A percentile compares a stretch with the other conserved stretches of the same genome.
Conservation (phyloP, 2,113 vertebrate genomes). For the Cololabis saira region DNA sequence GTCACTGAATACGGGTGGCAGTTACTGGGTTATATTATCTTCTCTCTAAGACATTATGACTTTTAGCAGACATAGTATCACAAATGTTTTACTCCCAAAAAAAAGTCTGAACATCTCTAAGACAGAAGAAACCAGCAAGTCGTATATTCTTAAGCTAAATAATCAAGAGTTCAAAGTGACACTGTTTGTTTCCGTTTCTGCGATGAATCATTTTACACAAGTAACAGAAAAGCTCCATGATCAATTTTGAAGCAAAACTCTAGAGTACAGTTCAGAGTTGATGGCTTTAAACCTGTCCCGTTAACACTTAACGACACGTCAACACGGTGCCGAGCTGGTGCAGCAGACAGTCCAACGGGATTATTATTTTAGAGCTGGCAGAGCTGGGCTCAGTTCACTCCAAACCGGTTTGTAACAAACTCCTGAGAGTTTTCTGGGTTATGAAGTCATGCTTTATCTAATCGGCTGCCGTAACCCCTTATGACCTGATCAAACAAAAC, state of each 20-base stretch:
- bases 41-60: neutral
- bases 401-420: no score
- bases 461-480: no score
- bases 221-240: constrained; percentile 43
- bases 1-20: constrained; percentile 43
- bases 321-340: no score
- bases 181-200: constrained; percentile 19
- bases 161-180: constrained; percentile 19
- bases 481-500: neutral
- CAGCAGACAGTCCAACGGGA: no score
- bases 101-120: constrained; percentile 24
- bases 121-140: constrained; percentile 10
- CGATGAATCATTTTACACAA: constrained; percentile 18
- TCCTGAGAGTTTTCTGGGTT: no score
- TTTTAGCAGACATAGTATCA: neutral
- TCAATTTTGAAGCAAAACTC: constrained; percentile 54
- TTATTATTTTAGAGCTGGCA: no score
- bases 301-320: neutral
- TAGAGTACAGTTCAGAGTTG: constrained; percentile 12
- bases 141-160: constrained; percentile 12
- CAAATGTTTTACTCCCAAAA: neutral
- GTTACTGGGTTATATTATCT: constrained; percentile 10
- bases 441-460: no score
- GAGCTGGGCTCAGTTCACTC: no score
- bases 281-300: constrained; percentile 47